A percentile compares a stretch with the other conserved stretches of the same genome.
Evolutionary conservation across 2,797 vertebrate species (phyloP).

Genomic region (Danio kyathit): DNA sequence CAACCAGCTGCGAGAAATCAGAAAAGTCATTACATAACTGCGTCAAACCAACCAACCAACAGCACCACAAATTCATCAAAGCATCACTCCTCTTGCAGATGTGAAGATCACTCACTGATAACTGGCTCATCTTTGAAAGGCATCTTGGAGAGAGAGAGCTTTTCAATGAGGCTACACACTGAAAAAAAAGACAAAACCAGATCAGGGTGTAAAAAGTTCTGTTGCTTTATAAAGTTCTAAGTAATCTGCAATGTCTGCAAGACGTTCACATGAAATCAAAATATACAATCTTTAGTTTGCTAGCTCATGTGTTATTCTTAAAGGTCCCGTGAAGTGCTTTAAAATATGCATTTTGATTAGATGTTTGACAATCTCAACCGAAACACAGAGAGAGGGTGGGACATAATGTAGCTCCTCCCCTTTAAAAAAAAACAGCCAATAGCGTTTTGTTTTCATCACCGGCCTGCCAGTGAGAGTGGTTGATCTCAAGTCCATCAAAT

Average conservation of each 20-base stretch:
- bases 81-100: neutral
- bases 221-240: neutral
- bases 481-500: no score
- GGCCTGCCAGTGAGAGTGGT: no score
- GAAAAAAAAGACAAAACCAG: conserved; percentile 7
- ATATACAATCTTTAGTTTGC: no score
- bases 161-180: conserved; percentile 93
- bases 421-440: no score
- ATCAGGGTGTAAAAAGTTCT: neutral
- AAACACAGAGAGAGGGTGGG: no score
- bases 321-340: no score
- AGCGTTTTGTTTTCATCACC: no score
- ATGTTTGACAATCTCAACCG: no score
- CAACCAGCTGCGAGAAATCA: conserved; percentile 81
- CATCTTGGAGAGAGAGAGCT: conserved; percentile 89
- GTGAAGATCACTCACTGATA: conserved; percentile 80
- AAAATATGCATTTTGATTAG: no score
- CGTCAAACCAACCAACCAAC: neutral
- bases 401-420: no score
- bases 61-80: conserved; percentile 3
- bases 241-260: neutral
- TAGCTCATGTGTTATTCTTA: no score
- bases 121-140: conserved; percentile 86
- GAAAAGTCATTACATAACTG: neutral
- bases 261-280: no score